Evolutionary conservation across 2,888 invertebrate genomes (phyloP).

Genomic region (Yponomeuta evonymella): DNA sequence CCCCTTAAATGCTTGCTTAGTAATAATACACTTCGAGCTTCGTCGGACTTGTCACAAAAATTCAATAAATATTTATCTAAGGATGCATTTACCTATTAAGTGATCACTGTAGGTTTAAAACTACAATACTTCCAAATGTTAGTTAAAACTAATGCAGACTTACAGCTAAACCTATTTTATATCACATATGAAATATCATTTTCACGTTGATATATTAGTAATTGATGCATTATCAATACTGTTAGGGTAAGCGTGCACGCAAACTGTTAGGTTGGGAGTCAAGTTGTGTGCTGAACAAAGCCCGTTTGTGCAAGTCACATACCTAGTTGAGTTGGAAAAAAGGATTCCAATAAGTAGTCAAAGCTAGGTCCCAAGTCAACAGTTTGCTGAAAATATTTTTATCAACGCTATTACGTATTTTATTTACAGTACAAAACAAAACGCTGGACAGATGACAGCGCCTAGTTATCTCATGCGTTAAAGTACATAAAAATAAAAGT

Average conservation of each 20-base stretch:
- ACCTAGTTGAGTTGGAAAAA: background rate
- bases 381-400: conserved; percentile 9
- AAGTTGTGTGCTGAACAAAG: background rate
- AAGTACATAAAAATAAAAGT: conserved; percentile 35
- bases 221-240: conserved; percentile 43
- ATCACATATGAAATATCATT: conserved; percentile 72
- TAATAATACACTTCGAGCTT: background rate
- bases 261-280: conserved; percentile 1
- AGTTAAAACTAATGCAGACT: conserved; percentile 1
- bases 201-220: conserved; percentile 53
- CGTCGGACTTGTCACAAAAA: conserved; percentile 9
- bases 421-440: background rate
- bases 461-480: conserved; percentile 41
- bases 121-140: conserved; percentile 8
- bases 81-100: conserved; percentile 5
- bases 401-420: background rate
- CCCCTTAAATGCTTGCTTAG: conserved; percentile 3
- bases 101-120: background rate
- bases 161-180: conserved; percentile 50
- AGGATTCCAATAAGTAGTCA: background rate
- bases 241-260: background rate
- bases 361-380: conserved; percentile 12
- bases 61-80: conserved; percentile 16
- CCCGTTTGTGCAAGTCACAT: background rate
- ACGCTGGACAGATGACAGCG: conserved; percentile 26